Evolutionary conservation across 2,797 vertebrate genomes (phyloP).

Genomic region (Melanotaenia parkinsoni): DNA sequence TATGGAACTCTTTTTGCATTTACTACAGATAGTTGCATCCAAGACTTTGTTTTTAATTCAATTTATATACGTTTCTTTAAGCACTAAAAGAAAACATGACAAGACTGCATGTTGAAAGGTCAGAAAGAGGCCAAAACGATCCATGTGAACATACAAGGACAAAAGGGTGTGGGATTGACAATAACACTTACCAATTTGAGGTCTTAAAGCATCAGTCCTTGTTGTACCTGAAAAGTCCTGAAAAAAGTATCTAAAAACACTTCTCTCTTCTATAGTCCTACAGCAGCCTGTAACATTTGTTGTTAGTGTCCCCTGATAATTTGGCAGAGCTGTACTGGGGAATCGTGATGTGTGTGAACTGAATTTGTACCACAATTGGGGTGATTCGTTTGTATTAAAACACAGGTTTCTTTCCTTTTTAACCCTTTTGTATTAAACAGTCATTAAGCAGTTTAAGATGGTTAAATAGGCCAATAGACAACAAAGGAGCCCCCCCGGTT

Average conservation of each 20-base stretch:
- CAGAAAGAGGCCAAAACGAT: background rate
- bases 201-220: background rate
- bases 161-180: background rate
- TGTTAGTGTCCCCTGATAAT: background rate
- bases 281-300: background rate
- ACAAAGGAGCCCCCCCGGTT: no score
- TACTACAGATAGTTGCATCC: conserved; percentile 17
- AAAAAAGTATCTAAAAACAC: no score
- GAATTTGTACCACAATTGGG: no score
- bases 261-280: background rate
- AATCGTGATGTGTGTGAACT: no score
- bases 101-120: background rate
- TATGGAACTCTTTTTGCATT: conserved; percentile 20
- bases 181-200: background rate
- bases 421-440: no score
- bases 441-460: no score
- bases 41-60: background rate
- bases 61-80: background rate
- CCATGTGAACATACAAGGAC: background rate
- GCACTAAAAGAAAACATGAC: background rate
- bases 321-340: no score
- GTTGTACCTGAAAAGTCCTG: background rate
- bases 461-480: no score
- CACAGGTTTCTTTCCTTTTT: no score
- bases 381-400: no score